Evolutionary conservation across 2,113 vertebrate species (phyloP).

Genomic region (Miniopterus natalensis): DNA sequence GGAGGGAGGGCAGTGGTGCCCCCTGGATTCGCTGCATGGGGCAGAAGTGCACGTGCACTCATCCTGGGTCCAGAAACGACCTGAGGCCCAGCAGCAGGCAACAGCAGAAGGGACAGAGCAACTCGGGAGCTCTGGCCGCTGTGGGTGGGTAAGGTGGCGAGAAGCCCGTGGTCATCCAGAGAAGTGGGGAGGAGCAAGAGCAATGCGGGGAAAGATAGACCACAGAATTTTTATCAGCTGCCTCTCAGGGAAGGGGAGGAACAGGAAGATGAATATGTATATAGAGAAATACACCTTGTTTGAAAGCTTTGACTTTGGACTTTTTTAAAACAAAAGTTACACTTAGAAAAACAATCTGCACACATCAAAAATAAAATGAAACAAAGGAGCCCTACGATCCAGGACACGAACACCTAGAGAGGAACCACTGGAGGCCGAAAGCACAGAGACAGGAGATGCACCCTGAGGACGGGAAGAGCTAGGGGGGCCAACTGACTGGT

Average conservation of each 20-base stretch:
- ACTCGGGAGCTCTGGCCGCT: too few relatives aligned
- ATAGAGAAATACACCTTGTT: neutral
- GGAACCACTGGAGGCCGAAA: neutral
- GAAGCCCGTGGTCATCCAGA: neutral
- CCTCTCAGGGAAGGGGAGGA: neutral
- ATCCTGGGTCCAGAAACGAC: neutral
- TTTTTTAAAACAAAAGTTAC: neutral
- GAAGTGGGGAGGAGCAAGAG: neutral
- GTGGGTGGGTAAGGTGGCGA: fast-evolving
- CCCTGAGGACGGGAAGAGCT: neutral
- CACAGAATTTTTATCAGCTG: fast-evolving
- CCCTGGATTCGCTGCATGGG: neutral
- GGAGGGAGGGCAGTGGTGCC: neutral
- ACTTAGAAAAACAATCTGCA: neutral
- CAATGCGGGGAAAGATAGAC: fast-evolving
- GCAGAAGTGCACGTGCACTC: neutral
- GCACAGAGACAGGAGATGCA: neutral
- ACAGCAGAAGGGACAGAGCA: too few relatives aligned
- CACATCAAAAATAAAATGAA: neutral
- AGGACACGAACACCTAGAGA: neutral
- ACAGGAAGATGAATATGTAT: neutral
- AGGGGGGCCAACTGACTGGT: too few relatives aligned
- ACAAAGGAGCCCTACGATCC: neutral
- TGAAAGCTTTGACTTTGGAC: neutral
- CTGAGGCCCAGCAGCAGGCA: neutral